phyloP scores from a whole-genome alignment of 1,140 invertebrate species.

The Cryptotermes secundus region DNA sequence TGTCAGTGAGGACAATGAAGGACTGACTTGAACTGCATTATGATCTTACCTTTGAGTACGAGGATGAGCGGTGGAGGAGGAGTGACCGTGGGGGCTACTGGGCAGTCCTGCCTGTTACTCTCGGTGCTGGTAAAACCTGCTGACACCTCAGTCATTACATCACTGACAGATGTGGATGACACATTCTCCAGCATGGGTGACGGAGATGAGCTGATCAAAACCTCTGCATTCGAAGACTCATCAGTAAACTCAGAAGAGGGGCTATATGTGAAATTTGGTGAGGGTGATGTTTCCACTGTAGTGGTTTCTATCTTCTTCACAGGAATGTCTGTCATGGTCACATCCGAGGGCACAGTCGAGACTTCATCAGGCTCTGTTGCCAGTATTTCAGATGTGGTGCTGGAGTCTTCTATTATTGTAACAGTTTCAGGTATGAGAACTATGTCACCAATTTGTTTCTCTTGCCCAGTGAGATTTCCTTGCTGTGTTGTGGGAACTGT shows the following conservation, averaged over 20 bases:
- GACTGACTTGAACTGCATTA: background rate
- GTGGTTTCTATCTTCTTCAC: background rate
- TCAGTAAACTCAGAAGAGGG: background rate
- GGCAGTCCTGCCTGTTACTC: conserved; percentile 46
- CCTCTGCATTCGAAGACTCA: too few relatives aligned
- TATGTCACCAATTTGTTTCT: background rate
- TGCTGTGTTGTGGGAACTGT: conserved; percentile 20
- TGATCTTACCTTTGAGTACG: conserved; percentile 66
- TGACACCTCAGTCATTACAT: conserved; percentile 34
- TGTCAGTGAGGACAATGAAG: background rate
- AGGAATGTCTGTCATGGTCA: background rate
- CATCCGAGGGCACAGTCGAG: conserved; percentile 25
- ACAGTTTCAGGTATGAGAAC: background rate
- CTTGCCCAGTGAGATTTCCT: background rate
- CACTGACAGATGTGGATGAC: background rate
- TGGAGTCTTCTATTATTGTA: background rate
- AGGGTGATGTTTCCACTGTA: background rate
- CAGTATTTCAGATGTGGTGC: background rate
- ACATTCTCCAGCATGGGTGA: too few relatives aligned
- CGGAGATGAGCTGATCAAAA: too few relatives aligned
- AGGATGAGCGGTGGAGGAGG: conserved; percentile 68
- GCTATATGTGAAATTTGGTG: background rate
- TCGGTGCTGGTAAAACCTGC: conserved; percentile 42
- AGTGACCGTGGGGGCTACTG: conserved; percentile 56
- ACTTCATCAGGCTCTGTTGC: background rate